Evolutionary conservation across 2,113 vertebrate species (phyloP).

Genomic region (Cercocebus atys): DNA sequence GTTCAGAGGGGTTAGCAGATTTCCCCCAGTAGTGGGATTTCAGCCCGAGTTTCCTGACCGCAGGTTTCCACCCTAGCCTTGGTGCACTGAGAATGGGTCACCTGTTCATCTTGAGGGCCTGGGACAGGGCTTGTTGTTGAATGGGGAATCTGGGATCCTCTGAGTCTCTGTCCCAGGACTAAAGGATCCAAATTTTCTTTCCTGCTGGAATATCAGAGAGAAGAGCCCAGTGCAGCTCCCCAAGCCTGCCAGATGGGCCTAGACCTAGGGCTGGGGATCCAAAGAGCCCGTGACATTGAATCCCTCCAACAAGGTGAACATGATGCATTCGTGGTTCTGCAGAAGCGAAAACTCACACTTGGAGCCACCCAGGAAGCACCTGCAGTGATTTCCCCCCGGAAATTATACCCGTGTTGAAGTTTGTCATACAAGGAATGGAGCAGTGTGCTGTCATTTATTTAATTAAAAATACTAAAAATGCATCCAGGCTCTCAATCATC

Average conservation of each 20-base stretch:
- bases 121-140: accelerated
- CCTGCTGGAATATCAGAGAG: not conserved
- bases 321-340: accelerated
- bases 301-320: not conserved
- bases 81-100: not conserved
- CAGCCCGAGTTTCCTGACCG: not conserved
- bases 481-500: not conserved
- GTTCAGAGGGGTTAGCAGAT: not conserved
- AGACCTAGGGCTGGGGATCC: not conserved
- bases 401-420: not conserved
- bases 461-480: not conserved
- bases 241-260: not conserved
- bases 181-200: not conserved
- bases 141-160: not conserved
- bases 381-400: not conserved
- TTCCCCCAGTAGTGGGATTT: not conserved
- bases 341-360: not conserved
- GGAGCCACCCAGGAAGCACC: not conserved
- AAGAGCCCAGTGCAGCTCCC: not conserved
- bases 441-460: not conserved
- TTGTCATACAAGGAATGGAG: accelerated
- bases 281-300: not conserved
- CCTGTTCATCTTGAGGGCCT: accelerated
- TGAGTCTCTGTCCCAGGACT: not conserved
- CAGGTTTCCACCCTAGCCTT: not conserved